A percentile compares a stretch with the other conserved stretches of the same genome.
Evolutionary conservation across 2,797 vertebrate species (phyloP).

Genomic region (Cynodonichthys magdalenae): DNA sequence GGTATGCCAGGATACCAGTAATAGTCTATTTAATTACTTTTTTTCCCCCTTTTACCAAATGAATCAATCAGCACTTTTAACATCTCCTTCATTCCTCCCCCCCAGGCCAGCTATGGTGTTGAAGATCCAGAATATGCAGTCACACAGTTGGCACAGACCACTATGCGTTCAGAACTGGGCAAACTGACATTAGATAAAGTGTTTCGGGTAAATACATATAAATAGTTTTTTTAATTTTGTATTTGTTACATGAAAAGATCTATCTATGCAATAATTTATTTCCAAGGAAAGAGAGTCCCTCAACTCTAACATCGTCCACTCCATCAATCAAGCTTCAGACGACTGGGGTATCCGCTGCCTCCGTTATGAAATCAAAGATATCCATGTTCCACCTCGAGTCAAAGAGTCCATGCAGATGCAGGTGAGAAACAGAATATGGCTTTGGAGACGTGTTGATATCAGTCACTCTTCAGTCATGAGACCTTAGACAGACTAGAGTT

Average conservation of each 20-base stretch:
- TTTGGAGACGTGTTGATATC: neutral
- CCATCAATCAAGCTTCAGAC: constrained; percentile 92
- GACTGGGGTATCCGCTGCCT: constrained; percentile 96
- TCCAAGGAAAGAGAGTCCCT: constrained; percentile 91
- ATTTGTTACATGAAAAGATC: neutral
- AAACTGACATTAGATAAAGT: constrained; percentile 97
- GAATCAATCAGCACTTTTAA: neutral
- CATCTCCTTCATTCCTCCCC: neutral
- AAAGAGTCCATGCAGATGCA: constrained; percentile 99
- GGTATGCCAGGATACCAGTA: constrained; percentile 70
- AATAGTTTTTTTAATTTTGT: neutral
- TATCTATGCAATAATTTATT: neutral
- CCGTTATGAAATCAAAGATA: constrained; percentile 97
- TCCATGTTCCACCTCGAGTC: constrained; percentile 92
- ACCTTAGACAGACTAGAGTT: neutral
- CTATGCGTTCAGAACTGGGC: constrained; percentile 96
- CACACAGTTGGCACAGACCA: constrained; percentile 96
- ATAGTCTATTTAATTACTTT: neutral
- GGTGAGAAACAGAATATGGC: constrained; percentile 73
- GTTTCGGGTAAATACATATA: constrained; percentile 85
- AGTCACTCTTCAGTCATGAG: neutral
- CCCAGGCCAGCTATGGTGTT: constrained; percentile 96
- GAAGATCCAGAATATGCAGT: constrained; percentile 97
- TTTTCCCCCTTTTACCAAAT: neutral
- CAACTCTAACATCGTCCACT: constrained; percentile 93